A percentile compares a stretch with the other conserved stretches of the same genome.
Conservation (phyloP, 1,140 invertebrate species). For the Listronotus bonariensis region DNA sequence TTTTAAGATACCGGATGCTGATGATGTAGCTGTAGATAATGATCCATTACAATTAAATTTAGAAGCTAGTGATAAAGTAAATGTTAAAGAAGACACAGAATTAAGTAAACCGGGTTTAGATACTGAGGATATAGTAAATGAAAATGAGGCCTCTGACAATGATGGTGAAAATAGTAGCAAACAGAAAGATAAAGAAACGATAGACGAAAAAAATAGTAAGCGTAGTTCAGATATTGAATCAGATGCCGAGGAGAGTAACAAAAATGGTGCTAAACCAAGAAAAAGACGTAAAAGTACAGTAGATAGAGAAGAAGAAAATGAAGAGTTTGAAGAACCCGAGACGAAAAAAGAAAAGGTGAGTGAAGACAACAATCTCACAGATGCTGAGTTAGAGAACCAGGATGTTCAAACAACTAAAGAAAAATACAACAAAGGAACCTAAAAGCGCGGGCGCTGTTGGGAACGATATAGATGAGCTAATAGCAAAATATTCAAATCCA, state of each 20-base stretch:
- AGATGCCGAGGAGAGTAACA: neutral
- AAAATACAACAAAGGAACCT: no score
- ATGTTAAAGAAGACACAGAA: no score
- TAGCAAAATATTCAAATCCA: neutral
- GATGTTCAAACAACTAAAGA: no score
- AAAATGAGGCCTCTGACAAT: neutral
- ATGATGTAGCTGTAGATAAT: no score
- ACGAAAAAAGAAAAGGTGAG: constrained; percentile 10
- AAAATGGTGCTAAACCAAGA: neutral
- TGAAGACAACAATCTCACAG: neutral
- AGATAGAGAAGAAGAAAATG: neutral
- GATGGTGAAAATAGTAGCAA: neutral
- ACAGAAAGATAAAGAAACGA: neutral
- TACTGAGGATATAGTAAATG: neutral
- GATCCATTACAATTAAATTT: no score
- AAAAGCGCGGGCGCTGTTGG: no score
- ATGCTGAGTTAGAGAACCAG: no score
- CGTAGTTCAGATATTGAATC: neutral
- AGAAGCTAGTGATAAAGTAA: no score
- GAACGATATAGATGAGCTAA: neutral
- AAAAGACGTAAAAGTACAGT: neutral
- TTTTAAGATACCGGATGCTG: no score
- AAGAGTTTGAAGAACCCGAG: neutral
- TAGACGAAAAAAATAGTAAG: no score
- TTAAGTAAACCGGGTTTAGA: no score